Percentiles rank a stretch among this genome's conserved stretches.
Conservation (phyloP, 2,888 invertebrate genomes). For the Miltochrista miniata region DNA sequence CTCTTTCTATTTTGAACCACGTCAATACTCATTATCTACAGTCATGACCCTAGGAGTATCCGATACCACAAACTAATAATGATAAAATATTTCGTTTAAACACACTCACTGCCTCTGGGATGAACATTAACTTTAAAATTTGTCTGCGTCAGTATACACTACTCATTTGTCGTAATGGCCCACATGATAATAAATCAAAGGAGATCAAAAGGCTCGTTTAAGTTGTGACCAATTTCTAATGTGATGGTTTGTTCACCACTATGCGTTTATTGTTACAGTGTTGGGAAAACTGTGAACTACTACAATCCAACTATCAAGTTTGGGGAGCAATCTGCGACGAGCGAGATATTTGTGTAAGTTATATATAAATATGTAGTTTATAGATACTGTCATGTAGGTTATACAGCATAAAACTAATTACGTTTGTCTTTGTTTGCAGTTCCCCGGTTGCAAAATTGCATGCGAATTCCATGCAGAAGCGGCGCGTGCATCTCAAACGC, state of each 20-base stretch:
- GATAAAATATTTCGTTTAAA: constrained; percentile 47
- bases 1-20: too few species aligned
- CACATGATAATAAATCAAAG: constrained; percentile 48
- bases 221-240: constrained; percentile 49
- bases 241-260: constrained; percentile 41
- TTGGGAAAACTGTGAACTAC: constrained; percentile 89
- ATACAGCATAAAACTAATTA: too few species aligned
- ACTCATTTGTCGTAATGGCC: constrained; percentile 53
- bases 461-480: constrained; percentile 88
- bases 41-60: too few species aligned
- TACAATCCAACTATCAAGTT: constrained; percentile 88
- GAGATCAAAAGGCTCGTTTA: constrained; percentile 52
- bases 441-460: constrained; percentile 88
- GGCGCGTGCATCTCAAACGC: constrained; percentile 84
- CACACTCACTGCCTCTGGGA: constrained; percentile 37
- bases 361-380: not conserved
- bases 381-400: too few species aligned
- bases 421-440: constrained; percentile 75
- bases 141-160: constrained; percentile 52
- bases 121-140: constrained; percentile 50
- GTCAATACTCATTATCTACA: too few species aligned
- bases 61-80: constrained; percentile 53
- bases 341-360: constrained; percentile 89
- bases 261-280: constrained; percentile 85
- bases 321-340: constrained; percentile 89